Percentiles rank a stretch among this genome's conserved stretches.
These are phyloP conservation scores for Hanleya hanleyi DNA, from an alignment of 2,888 invertebrate species.

Conservation along the genomic window DNA sequence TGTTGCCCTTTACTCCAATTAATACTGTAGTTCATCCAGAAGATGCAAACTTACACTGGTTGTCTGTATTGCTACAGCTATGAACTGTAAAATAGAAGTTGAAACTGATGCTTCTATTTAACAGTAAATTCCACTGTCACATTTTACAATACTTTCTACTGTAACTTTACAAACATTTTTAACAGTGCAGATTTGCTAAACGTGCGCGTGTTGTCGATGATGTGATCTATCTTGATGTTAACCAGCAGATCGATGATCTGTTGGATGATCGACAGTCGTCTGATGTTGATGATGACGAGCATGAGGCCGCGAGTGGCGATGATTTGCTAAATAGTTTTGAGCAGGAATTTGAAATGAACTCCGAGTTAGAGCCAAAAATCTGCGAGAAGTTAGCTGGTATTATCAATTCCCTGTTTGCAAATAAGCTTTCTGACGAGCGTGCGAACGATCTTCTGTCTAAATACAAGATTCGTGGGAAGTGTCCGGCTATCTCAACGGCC, in stretches of 20 bases:
- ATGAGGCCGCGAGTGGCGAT: neutral
- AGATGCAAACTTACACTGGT: too few species aligned
- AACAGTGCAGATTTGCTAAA: too few species aligned
- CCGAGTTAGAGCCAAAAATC: neutral
- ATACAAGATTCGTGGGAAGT: neutral
- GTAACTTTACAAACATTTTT: too few species aligned
- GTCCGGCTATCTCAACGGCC: neutral
- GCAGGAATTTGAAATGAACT: neutral
- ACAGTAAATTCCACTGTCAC: too few species aligned
- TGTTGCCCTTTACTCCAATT: too few species aligned
- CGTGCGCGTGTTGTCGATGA: too few species aligned
- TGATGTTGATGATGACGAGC: neutral
- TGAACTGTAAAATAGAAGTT: too few species aligned
- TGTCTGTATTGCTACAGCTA: too few species aligned
- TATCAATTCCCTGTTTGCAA: neutral
- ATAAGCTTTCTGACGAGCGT: neutral
- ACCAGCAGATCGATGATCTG: neutral
- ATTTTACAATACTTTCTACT: too few species aligned
- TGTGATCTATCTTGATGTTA: neutral
- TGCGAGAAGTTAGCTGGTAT: neutral
- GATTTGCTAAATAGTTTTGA: neutral
- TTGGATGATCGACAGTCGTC: neutral
- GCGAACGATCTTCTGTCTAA: neutral
- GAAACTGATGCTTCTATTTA: too few species aligned
- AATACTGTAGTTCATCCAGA: too few species aligned